Evolutionary conservation across 2,888 invertebrate species (phyloP).

Genomic region (Epinotia demarniana): DNA sequence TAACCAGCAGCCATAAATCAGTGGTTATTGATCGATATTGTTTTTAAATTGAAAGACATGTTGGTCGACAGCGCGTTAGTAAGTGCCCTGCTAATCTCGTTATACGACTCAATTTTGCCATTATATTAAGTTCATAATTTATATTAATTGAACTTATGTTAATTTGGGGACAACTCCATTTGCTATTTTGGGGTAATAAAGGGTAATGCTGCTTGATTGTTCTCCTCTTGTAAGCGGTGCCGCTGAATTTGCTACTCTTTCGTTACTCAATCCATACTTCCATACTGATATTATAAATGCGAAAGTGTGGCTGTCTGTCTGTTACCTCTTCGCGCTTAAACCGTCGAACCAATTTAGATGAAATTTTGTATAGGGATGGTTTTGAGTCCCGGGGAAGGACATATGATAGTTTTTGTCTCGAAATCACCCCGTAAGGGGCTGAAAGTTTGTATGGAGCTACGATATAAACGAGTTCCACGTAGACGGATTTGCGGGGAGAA

Average conservation of each 20-base stretch:
- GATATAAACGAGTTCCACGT: too few relatives aligned
- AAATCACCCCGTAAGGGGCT: too few relatives aligned
- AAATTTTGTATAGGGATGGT: too few relatives aligned
- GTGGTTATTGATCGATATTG: conserved; percentile 51
- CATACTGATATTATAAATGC: too few relatives aligned
- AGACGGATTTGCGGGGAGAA: too few relatives aligned
- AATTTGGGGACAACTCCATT: conserved; percentile 30
- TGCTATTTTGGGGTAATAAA: conserved; percentile 20
- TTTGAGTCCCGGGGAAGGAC: too few relatives aligned
- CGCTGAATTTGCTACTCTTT: background rate
- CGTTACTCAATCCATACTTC: background rate
- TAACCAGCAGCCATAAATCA: conserved; percentile 33
- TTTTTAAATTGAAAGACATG: conserved; percentile 49
- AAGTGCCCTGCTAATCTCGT: conserved; percentile 18
- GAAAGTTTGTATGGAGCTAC: too few relatives aligned
- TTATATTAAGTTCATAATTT: conserved; percentile 47
- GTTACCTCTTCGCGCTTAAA: too few relatives aligned
- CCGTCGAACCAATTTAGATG: too few relatives aligned
- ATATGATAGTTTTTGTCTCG: too few relatives aligned
- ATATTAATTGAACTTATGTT: conserved; percentile 52
- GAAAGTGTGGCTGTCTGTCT: too few relatives aligned
- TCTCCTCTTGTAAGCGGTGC: background rate
- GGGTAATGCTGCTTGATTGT: background rate
- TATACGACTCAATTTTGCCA: conserved; percentile 15
- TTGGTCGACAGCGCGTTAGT: background rate